Base-by-base conservation (phyloP, 1,140 invertebrate species). In the Limonius californicus region DNA sequence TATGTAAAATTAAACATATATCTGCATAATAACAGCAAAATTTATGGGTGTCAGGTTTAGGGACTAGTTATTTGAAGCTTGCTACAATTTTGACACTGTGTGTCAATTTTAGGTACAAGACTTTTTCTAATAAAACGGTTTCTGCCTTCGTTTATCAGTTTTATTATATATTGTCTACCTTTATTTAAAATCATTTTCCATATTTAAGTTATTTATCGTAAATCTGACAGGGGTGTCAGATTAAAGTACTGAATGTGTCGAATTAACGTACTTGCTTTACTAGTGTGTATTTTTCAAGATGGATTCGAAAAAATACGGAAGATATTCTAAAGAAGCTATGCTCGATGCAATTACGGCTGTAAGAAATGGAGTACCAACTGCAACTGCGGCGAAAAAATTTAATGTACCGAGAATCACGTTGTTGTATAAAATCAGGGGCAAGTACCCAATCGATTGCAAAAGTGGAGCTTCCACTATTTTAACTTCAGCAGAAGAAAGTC, bases 401-500 rank as follows among this genome's bases (percentile, higher is more conserved):
- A 54, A 54, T 4, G 15, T 54, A 6, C 50, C 7, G 4, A 6
- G 14, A 8, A 54, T 16, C 3, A 54, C 50, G 2, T 54, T 54
- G 14, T 14, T 20, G 11, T 70, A 71, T 60, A 77, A 77, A 67
- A 53, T 67, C 1, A 67, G 66, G 32, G 70, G 67, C 2, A 71
- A 68, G 55, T 62, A 57, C 27, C 72, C 70, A 32, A 61, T 70
- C 7, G 59, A 66, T 59, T 58, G 68, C 21, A 67, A 68, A 67
- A 70, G 65, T 65, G 72, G 71, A 47, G 68, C 68, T 61, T 23
- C 57, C 9, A 64, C 69, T n/a, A 54, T 67, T 56, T 56, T 76
- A n/a, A 47, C 66, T 6, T 47, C 54, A 16, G 70, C 72, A 39
- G 72, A 71, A 69, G 76, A 76, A 67, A 55, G 62, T 43, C 59